These are phyloP conservation scores for Drosophila neocordata DNA, from an alignment of 1,140 invertebrate species.

Conservation along the genomic window DNA sequence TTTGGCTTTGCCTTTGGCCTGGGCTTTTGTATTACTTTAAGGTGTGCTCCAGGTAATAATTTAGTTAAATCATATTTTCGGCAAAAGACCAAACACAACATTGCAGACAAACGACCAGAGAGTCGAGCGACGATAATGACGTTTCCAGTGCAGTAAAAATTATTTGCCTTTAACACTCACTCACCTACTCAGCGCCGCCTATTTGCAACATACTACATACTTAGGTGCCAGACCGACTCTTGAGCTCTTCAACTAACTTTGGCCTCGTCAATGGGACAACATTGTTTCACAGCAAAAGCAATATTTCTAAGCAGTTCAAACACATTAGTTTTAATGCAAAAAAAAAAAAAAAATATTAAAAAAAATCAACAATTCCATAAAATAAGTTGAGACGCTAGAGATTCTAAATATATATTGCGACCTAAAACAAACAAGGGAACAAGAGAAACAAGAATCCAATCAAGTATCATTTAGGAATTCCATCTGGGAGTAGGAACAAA, in stretches of 20 bases:
- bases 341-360: too few relatives aligned
- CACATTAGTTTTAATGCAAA: background rate
- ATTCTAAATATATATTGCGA: background rate
- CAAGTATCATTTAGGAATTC: too few relatives aligned
- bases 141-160: slow-evolving; percentile 59
- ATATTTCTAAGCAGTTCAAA: slow-evolving; percentile 16
- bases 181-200: slow-evolving; percentile 72
- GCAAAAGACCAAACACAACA: slow-evolving; percentile 47
- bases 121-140: slow-evolving; percentile 28
- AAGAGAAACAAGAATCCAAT: too few relatives aligned
- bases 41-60: slow-evolving; percentile 82
- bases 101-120: slow-evolving; percentile 12
- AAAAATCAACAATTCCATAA: background rate
- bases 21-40: slow-evolving; percentile 81
- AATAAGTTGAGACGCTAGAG: background rate
- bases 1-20: background rate
- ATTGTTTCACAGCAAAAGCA: slow-evolving; percentile 11
- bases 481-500: too few relatives aligned
- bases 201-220: slow-evolving; percentile 27
- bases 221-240: background rate
- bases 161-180: slow-evolving; percentile 78
- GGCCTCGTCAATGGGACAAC: slow-evolving; percentile 12
- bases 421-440: background rate
- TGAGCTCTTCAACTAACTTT: background rate
- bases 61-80: slow-evolving; percentile 81